Evolutionary conservation across 2,888 invertebrate genomes (phyloP).

Genomic region (Agelastica alni): DNA sequence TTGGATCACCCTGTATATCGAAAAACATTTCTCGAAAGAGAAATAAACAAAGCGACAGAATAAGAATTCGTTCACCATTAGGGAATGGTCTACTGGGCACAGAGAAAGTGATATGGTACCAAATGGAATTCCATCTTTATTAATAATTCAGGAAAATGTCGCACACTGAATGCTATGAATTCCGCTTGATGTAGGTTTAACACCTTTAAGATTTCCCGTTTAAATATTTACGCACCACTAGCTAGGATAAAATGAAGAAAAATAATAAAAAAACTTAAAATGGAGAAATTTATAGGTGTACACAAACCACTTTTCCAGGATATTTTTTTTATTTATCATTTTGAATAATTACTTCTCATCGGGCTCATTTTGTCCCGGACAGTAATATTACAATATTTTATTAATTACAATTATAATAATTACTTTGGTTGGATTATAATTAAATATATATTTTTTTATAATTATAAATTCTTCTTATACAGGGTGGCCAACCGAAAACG

Average conservation of each 20-base stretch:
- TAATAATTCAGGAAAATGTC: constrained; percentile 35
- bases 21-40: constrained; percentile 10
- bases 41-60: constrained; percentile 14
- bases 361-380: no score
- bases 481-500: no score
- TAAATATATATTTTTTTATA: no score
- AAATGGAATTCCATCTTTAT: constrained; percentile 28
- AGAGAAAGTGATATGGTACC: constrained; percentile 23
- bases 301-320: no score
- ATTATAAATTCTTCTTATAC: no score
- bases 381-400: no score
- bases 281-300: not conserved
- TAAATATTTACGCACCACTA: constrained; percentile 34
- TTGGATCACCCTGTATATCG: no score
- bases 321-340: no score
- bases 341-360: no score
- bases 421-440: no score
- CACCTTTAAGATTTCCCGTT: constrained; percentile 35
- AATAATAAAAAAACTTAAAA: not conserved
- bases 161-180: constrained; percentile 27
- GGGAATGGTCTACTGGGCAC: constrained; percentile 11
- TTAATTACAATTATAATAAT: no score
- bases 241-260: constrained; percentile 2
- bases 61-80: constrained; percentile 10
- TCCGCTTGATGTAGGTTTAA: constrained; percentile 35